Percentiles rank a stretch among this genome's conserved stretches.
Conservation (phyloP, 1,140 invertebrate species). For the Zaprionus taronus region DNA sequence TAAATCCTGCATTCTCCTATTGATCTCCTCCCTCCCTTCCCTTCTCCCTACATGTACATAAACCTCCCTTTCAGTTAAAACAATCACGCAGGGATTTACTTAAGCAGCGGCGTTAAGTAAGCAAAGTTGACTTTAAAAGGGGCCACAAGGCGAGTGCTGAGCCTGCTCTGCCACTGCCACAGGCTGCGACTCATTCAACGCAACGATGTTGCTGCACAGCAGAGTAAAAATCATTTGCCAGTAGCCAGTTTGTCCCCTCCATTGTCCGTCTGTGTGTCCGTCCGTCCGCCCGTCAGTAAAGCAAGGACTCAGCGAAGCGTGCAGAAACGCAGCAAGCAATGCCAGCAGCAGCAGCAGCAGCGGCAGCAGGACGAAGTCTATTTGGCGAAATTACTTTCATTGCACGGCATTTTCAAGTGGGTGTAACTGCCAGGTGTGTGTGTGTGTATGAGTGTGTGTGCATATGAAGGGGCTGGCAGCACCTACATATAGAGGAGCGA, state of each 20-base stretch:
- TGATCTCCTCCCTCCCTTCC: neutral
- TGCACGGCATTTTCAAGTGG: conserved; percentile 72
- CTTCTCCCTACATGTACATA: neutral
- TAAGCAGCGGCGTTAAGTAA: neutral
- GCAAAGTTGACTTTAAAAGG: neutral
- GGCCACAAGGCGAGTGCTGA: neutral
- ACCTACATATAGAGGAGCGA: neutral
- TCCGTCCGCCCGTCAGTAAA: conserved; percentile 15
- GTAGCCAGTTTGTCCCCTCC: conserved; percentile 3
- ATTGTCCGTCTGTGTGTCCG: neutral
- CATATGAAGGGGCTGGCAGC: conserved; percentile 10
- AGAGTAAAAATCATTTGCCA: conserved; percentile 19
- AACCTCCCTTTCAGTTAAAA: neutral
- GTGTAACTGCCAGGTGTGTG: conserved; percentile 33
- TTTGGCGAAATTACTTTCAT: conserved; percentile 81
- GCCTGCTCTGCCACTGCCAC: neutral
- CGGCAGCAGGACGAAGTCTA: conserved; percentile 58
- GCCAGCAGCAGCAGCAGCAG: neutral
- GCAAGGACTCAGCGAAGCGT: conserved; percentile 36
- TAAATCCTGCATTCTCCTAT: neutral
- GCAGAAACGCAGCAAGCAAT: conserved; percentile 13
- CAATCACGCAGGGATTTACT: neutral
- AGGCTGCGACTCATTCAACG: neutral
- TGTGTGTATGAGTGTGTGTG: neutral
- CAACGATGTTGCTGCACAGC: neutral